Evolutionary conservation across 2,888 invertebrate species (phyloP), one percentile per base, ranked within the genome.

Genomic region (Campoplex nolae): DNA sequence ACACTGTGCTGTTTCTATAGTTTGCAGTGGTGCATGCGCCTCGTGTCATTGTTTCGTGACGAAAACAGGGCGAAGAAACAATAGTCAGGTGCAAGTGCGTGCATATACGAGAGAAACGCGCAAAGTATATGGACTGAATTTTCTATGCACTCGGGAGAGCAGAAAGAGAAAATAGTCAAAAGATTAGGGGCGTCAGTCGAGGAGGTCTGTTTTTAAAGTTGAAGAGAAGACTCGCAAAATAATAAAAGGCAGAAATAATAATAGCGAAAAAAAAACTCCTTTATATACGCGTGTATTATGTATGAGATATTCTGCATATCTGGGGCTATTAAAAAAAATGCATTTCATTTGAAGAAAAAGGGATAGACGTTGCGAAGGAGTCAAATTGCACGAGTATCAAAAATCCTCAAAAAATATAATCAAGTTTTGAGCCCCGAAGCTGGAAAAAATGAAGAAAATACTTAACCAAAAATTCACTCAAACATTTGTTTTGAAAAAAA

Each of bases 31-130:
- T 80, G 45, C 42, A 28, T 51, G 42, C n/a, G 18, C n/a, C 6
- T 32, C 54, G 70, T 68, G 68, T 81, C 74, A 79, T 84, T 84
- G 54, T 75, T 38, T 73, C 65, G 65, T 54, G 32, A 76, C 71
- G 84, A 80, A 79, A 79, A 80, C 75, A 80, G 58, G 35, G 71
- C 58, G 51, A 48, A 35, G 42, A 23, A 51, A 81, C 75, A 80
- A 81, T 80, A 70, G 38, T 18, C 23, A 45, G 48, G 35, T 67
- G 75, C 75, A 38, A 84, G 74, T 74, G 56, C 42, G 38, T 70
- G 56, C 58, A 35, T 38, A 68, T 58, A 68, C 42, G 51, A 77
- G 62, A 75, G 23, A 48, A 48, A 35, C 11, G 23, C 4, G 23
- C 4, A 32, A 65, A n/a, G 48, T 67, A 65, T 67, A 38, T 38